Evolutionary conservation across 2,888 invertebrate genomes (phyloP), one percentile per base, ranked within the genome.

Genomic region (Adineta ricciae): DNA sequence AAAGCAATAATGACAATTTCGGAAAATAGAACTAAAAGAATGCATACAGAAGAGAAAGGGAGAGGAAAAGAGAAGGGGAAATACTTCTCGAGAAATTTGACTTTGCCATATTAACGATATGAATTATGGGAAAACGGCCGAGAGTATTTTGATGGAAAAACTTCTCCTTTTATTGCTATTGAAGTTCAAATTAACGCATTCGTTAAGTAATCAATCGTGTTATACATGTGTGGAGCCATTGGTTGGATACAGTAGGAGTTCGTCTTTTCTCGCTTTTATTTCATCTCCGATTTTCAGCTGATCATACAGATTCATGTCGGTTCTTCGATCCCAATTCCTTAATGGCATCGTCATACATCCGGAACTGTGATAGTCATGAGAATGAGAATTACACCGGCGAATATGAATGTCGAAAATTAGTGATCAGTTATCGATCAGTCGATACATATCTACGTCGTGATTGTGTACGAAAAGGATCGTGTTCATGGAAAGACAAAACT

Each of bases 341-440:
- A n/a, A 14, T 78, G 41, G 64, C 32, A 32, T 32, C 19, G 32
- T 36, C 64, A 14, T 64, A 64, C 32, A 36, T 64, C 16, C 2
- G 19, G 19, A 4, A 64, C 16, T 64, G 64, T 27, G 24, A 24
- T 41, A 78, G 32, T 64, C 2, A 2, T 41, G 1, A 24, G 5
- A 5, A 46, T 3, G 78, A 38, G n/a, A 32, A 36, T 64, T 36
- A 64, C 32, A 36, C 32, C 5, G 32, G 32, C 7, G 78, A 78
- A 78, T 78, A 78, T 41, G 78, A 78, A 78, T 78, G 78, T 41
- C 78, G 78, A 78, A 78, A 78, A 41, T 78, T 78, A 41, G 41
- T 78, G 24, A 78, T 78, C 14, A 78, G 38, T 41, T 78, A 36
- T 78, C 78, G 78, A 41, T 38, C 41, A 41, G 14, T 78, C 14